Evolutionary conservation across 2,888 invertebrate species (phyloP).

Genomic region (Parascotia fuliginaria): DNA sequence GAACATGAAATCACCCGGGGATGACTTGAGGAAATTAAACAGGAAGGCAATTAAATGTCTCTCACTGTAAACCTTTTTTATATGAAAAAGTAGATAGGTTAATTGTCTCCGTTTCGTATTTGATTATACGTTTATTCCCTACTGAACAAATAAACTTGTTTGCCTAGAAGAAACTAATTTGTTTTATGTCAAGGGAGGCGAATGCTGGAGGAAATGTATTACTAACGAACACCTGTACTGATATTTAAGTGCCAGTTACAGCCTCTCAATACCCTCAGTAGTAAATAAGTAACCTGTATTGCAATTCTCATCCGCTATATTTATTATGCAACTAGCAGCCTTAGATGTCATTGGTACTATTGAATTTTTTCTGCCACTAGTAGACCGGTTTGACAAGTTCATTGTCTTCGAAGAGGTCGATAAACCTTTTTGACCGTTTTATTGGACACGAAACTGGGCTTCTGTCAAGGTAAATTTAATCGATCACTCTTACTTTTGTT

Average conservation of each 20-base stretch:
- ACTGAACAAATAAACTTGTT: slow-evolving; percentile 9
- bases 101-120: slow-evolving; percentile 36
- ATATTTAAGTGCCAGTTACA: too few relatives aligned
- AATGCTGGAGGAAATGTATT: not conserved
- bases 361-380: slow-evolving; percentile 43
- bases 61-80: slow-evolving; percentile 24
- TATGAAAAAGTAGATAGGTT: slow-evolving; percentile 36
- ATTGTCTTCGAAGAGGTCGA: slow-evolving; percentile 65
- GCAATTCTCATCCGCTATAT: slow-evolving; percentile 21
- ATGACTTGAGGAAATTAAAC: slow-evolving; percentile 19
- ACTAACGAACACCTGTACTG: not conserved
- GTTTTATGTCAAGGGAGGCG: not conserved
- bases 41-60: slow-evolving; percentile 31
- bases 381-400: slow-evolving; percentile 71
- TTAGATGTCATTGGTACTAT: slow-evolving; percentile 38
- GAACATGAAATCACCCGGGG: slow-evolving; percentile 10
- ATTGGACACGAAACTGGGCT: slow-evolving; percentile 41
- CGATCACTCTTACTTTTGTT: slow-evolving; percentile 53
- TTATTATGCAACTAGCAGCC: slow-evolving; percentile 50
- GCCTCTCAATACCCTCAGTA: too few relatives aligned
- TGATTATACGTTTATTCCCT: slow-evolving; percentile 35
- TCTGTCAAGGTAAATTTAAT: slow-evolving; percentile 46
- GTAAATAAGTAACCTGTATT: slow-evolving; percentile 35
- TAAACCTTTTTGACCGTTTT: slow-evolving; percentile 59
- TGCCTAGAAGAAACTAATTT: slow-evolving; percentile 4